A percentile compares a stretch with the other conserved stretches of the same genome.
Evolutionary conservation across 2,797 vertebrate species (phyloP).

Genomic region (Leptoclinus maculatus): DNA sequence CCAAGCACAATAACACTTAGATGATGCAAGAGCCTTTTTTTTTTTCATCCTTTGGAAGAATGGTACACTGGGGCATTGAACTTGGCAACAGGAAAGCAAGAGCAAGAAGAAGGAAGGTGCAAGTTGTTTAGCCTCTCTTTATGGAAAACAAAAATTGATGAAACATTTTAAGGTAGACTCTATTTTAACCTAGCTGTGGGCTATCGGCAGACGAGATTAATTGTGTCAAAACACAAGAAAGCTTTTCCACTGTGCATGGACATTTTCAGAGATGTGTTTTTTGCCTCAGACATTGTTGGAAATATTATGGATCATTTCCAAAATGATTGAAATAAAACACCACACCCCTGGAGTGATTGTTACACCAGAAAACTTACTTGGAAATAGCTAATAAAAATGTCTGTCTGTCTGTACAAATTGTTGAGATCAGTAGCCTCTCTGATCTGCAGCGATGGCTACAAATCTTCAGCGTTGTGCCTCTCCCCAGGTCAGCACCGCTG

Average conservation of each 20-base stretch:
- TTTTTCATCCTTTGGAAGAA: constrained; percentile 54
- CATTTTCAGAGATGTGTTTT: constrained; percentile 48
- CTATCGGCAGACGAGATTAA: constrained; percentile 42
- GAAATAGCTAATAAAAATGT: not conserved
- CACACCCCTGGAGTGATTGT: not conserved
- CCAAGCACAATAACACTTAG: constrained; percentile 68
- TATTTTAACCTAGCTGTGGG: constrained; percentile 55
- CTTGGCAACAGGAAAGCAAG: constrained; percentile 36
- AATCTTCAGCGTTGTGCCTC: constrained; percentile 38
- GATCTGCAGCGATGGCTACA: constrained; percentile 39
- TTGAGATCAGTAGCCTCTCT: constrained; percentile 53
- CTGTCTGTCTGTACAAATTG: constrained; percentile 16
- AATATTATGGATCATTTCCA: constrained; percentile 14
- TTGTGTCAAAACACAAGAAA: constrained; percentile 56
- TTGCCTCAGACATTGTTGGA: constrained; percentile 1
- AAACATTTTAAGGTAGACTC: constrained; percentile 63
- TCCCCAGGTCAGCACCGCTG: constrained; percentile 46
- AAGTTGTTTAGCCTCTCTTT: constrained; percentile 57
- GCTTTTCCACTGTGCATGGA: constrained; percentile 45
- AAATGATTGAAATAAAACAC: not conserved
- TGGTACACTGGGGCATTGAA: constrained; percentile 51
- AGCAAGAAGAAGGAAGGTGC: not conserved
- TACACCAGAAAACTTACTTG: not conserved
- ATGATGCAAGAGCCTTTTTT: constrained; percentile 75
- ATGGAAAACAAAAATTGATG: constrained; percentile 62